phyloP scores from a whole-genome alignment of 2,888 invertebrate species.

The Salticus scenicus region DNA sequence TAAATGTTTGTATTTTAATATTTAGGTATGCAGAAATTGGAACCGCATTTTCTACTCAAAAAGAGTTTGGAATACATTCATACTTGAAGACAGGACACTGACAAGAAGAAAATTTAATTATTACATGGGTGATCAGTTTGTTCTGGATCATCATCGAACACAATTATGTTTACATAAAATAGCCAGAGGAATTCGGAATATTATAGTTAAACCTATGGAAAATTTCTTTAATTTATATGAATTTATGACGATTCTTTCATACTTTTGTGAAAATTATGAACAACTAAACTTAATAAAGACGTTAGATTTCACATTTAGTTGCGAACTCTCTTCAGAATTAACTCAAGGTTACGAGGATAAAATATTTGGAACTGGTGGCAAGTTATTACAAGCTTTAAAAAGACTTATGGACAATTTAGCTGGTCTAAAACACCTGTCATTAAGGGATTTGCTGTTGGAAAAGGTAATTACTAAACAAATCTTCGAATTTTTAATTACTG shows the following conservation, averaged over 20 bases:
- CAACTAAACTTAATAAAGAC: slow-evolving; percentile 75
- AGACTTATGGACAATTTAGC: slow-evolving; percentile 82
- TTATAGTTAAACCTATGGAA: slow-evolving; percentile 84
- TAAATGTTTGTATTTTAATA: too few species aligned
- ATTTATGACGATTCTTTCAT: slow-evolving; percentile 87
- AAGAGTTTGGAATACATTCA: slow-evolving; percentile 85
- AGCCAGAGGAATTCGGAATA: slow-evolving; percentile 81
- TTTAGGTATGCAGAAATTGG: slow-evolving; percentile 74
- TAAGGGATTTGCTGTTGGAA: slow-evolving; percentile 85
- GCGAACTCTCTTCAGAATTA: slow-evolving; percentile 79
- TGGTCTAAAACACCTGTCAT: slow-evolving; percentile 81
- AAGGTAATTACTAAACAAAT: slow-evolving; percentile 76
- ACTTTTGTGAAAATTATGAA: slow-evolving; percentile 77
- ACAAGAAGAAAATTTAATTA: slow-evolving; percentile 86
- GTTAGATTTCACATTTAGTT: slow-evolving; percentile 84
- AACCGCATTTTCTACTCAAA: slow-evolving; percentile 82
- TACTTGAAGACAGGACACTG: slow-evolving; percentile 83
- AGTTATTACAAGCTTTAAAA: slow-evolving; percentile 74
- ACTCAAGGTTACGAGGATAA: slow-evolving; percentile 78
- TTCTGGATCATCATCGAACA: slow-evolving; percentile 84
- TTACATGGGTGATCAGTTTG: slow-evolving; percentile 87
- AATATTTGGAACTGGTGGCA: slow-evolving; percentile 86
- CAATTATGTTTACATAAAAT: slow-evolving; percentile 83
- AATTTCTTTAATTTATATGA: slow-evolving; percentile 89
- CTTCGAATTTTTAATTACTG: too few species aligned